Base-by-base conservation (phyloP, 2,797 vertebrate genomes). In the Myotis planiceps region DNA sequence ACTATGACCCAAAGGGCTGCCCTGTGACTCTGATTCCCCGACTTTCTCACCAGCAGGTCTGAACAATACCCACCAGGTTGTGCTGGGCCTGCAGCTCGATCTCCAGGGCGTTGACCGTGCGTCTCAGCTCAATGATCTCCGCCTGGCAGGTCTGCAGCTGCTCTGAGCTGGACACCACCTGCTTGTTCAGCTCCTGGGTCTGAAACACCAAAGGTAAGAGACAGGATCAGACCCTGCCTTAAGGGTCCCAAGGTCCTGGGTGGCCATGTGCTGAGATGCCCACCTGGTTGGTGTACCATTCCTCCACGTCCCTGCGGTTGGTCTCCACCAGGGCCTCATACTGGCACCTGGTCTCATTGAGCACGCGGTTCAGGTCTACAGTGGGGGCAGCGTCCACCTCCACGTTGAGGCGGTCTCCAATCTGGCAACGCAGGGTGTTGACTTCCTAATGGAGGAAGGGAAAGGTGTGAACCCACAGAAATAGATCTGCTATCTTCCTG, bases 351-450 rank as follows among this genome's bases (percentile, higher is more conserved):
- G 99, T 99, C 42, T 99, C 99, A 0, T 98, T 99, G 97, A 99
- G 47, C 80, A 98, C 76, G 29, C 90, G 99, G 98, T 98, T 99
- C 79, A 99, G 98, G 97, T 99, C 99, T 94, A 98, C 98, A 14
- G 99, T 98, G 84, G 99, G 99, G 47, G 98, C 98, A 0, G 99
- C 99, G 0, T 99, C 99, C 51, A 99, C 99, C 97, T 99, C 99
- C 86, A 99, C 99, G 0, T 99, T 99, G 97, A 99, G 96, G n/a
- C 98, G 99, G 85, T 99, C 99, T 66, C 97, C 97, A 6, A 98
- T 55, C 90, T 97, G 97, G 89, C 94, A 94, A 5, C 92, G 79
- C 86, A 97, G 93, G 29, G 84, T 95, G 72, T 97, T 97, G 60
- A 97, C 97, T 32, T 25, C 60, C 89, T 87, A 55, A 5, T 14